Evolutionary conservation across 2,888 invertebrate species (phyloP), one percentile per base, ranked within the genome.

Genomic region (Harpalus rufipes): DNA sequence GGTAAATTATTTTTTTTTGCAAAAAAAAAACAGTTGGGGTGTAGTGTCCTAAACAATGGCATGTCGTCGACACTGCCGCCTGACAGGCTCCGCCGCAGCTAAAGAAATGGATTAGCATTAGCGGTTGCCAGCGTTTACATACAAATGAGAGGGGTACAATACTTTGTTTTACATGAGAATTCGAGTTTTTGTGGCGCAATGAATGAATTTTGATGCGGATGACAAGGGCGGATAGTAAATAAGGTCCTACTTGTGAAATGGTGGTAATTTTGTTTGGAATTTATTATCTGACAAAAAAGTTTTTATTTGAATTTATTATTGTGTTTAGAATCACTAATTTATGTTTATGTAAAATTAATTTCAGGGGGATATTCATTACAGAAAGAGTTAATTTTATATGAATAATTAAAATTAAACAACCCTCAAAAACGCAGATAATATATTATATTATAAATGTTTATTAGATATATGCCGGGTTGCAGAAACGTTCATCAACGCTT

Each of bases 121-220:
- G 59, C 25, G 78, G 25, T 25, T 25, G 56, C 25, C 56, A n/a
- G 58, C 58, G 78, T 78, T 78, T 78, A 78, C 78, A 78, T 78
- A 59, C 59, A 58, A 78, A 78, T 78, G 78, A 78, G 78, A 21
- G 58, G 56, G 44, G 51, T 76, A 51, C 25, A 78, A 78, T 78
- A 78, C 78, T 78, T 78, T 78, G 78, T 78, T 78, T 78, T 78
- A 78, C 78, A 78, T 78, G 56, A 25, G 78, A 78, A 78, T 78
- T 18, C 21, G 32, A 14, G 14, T 78, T 59, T 76, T 78, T 78
- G 58, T 58, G 32, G 14, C 58, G 78, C 56, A 78, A 78, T 78
- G 25, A 58, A 76, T 76, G 76, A 76, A 76, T 76, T 76, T 56
- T 76, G 76, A 76, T 76, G 76, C 21, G 16, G 21, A 16, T 44